Evolutionary conservation across 2,113 vertebrate genomes (phyloP).

Genomic region (Alethe castanea): DNA sequence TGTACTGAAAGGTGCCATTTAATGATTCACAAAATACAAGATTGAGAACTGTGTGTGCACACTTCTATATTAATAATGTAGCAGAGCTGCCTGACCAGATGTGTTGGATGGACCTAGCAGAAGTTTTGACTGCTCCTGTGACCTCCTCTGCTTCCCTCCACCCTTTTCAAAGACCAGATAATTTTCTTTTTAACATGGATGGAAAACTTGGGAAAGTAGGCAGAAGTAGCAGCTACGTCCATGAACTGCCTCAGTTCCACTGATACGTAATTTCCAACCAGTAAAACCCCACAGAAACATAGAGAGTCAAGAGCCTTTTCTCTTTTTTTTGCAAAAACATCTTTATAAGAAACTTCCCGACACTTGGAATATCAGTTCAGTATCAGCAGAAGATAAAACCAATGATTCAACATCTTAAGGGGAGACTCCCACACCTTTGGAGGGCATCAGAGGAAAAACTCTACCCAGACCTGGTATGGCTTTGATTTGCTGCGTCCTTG

Average conservation of each 20-base stretch:
- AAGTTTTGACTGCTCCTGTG: neutral
- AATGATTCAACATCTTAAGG: neutral
- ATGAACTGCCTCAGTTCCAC: neutral
- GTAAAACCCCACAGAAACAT: neutral
- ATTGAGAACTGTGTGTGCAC: neutral
- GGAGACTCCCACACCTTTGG: neutral
- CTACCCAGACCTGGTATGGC: neutral
- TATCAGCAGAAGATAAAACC: neutral
- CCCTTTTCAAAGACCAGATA: neutral
- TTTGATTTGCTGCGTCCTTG: neutral
- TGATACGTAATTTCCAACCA: neutral
- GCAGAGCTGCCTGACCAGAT: neutral
- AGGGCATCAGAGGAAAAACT: neutral
- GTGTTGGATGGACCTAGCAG: neutral
- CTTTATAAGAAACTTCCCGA: neutral
- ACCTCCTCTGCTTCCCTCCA: fast-evolving
- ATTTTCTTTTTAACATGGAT: neutral
- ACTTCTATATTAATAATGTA: neutral
- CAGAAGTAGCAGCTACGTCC: neutral
- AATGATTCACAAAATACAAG: neutral
- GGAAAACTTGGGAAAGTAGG: neutral
- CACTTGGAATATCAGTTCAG: neutral
- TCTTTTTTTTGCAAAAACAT: neutral
- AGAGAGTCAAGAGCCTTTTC: neutral
- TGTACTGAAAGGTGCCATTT: neutral